These are phyloP conservation scores for Montipora foliosa DNA, from an alignment of 64 coral and sea anemone species.

Conservation along the genomic window DNA sequence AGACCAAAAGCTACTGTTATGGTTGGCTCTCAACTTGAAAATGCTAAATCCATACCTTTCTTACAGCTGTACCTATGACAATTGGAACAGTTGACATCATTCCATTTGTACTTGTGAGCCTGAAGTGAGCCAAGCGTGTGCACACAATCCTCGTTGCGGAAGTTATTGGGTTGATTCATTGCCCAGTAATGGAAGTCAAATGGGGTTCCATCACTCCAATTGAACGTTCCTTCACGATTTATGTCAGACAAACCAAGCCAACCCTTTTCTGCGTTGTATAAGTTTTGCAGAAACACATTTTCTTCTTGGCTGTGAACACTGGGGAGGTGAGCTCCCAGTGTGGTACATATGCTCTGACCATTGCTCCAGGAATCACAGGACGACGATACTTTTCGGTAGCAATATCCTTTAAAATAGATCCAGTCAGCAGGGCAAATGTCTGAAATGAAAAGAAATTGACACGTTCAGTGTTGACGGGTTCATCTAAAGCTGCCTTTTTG, in stretches of 20 bases:
- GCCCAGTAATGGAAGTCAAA: conserved; percentile 58
- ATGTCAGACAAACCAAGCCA: conserved; percentile 62
- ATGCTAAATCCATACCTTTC: conserved; percentile 30
- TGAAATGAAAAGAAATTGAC: background rate
- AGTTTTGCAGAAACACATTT: conserved; percentile 63
- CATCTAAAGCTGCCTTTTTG: too few species aligned
- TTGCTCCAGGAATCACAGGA: conserved; percentile 45
- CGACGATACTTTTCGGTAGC: background rate
- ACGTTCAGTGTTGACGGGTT: background rate
- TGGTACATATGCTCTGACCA: background rate
- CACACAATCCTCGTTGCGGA: conserved; percentile 49
- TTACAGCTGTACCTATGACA: conserved; percentile 73
- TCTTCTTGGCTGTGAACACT: conserved; percentile 40
- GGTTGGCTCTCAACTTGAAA: too few species aligned
- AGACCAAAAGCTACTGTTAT: too few species aligned
- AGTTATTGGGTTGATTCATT: conserved; percentile 5
- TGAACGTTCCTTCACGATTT: conserved; percentile 34
- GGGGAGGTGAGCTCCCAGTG: conserved; percentile 25
- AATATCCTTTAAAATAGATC: conserved; percentile 61
- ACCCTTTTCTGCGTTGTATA: background rate
- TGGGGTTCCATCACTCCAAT: conserved; percentile 5
- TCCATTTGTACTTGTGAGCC: conserved; percentile 14
- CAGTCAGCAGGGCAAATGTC: conserved; percentile 49
- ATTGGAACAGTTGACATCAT: conserved; percentile 35
- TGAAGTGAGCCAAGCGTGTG: conserved; percentile 32